Evolutionary conservation across 2,797 vertebrate species (phyloP).

Genomic region (Oreochromis mossambicus): DNA sequence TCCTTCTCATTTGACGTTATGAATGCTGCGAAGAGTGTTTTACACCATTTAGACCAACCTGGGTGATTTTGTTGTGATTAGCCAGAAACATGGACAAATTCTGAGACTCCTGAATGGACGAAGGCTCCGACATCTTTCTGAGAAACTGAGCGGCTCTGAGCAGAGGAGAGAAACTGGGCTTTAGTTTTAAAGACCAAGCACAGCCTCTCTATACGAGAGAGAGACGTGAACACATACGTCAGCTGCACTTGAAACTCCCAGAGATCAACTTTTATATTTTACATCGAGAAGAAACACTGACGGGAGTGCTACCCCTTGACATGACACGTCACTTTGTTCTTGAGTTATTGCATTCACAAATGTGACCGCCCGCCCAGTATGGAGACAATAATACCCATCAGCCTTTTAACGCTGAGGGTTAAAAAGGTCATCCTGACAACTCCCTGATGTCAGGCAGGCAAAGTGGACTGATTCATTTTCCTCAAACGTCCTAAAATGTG

Average conservation of each 20-base stretch:
- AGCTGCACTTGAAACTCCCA: not conserved
- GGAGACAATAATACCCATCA: not conserved
- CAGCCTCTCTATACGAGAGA: not conserved
- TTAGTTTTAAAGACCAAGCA: not conserved
- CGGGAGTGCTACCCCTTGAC: rapidly evolving
- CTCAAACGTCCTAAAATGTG: not conserved
- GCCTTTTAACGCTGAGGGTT: not conserved
- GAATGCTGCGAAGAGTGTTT: not conserved
- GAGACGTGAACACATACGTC: not conserved
- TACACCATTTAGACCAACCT: slow-evolving; percentile 70
- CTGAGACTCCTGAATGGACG: slow-evolving; percentile 98
- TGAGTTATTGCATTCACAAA: not conserved
- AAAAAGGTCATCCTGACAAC: not conserved
- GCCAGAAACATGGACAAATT: slow-evolving; percentile 99
- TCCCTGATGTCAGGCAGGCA: not conserved
- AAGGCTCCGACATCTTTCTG: slow-evolving; percentile 96
- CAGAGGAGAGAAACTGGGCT: not conserved
- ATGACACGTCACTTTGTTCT: not conserved
- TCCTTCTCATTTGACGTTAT: rapidly evolving
- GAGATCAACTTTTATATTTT: not conserved
- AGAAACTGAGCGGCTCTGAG: slow-evolving; percentile 95
- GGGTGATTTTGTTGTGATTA: slow-evolving; percentile 99
- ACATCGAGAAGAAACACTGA: rapidly evolving
- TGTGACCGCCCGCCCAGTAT: rapidly evolving
- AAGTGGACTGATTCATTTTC: not conserved